Evolutionary conservation across 2,888 invertebrate species (phyloP).

Genomic region (Caenorhabditis uteleia): DNA sequence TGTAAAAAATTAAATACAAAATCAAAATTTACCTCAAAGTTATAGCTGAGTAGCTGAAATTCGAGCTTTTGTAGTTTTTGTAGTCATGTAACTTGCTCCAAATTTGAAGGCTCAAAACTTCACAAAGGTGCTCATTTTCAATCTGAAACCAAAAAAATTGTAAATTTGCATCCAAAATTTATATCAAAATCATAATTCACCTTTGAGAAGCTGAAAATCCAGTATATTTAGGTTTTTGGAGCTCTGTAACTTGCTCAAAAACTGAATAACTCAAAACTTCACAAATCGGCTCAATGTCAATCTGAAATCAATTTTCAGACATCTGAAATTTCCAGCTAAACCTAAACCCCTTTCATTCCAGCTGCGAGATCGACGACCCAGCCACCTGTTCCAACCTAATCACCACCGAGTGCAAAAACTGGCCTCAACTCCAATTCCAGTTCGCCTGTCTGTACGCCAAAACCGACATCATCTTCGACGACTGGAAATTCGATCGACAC

Average conservation of each 20-base stretch:
- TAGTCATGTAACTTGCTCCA: too few species aligned
- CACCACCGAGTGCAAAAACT: constrained; percentile 41
- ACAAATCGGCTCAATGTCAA: not conserved
- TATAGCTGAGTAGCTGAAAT: too few species aligned
- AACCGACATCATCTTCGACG: constrained; percentile 42
- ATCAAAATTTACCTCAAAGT: too few species aligned
- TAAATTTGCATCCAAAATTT: too few species aligned
- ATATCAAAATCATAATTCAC: too few species aligned
- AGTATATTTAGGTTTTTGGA: not conserved
- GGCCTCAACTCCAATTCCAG: constrained; percentile 56
- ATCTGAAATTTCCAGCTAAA: not conserved
- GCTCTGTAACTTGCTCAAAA: constrained; percentile 1
- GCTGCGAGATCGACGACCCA: constrained; percentile 46
- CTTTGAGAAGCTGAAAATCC: too few species aligned
- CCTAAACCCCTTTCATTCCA: constrained; percentile 2
- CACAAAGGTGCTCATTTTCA: too few species aligned
- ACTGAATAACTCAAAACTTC: not conserved
- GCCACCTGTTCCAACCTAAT: constrained; percentile 45
- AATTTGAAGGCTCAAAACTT: too few species aligned
- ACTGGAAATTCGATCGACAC: constrained; percentile 47
- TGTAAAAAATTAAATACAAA: too few species aligned
- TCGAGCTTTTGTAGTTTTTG: too few species aligned
- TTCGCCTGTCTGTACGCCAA: constrained; percentile 56
- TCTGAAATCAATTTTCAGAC: constrained; percentile 1
- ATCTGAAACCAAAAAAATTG: too few species aligned